Evolutionary conservation across 2,888 invertebrate species (phyloP).

Genomic region (Leucophenga montana): DNA sequence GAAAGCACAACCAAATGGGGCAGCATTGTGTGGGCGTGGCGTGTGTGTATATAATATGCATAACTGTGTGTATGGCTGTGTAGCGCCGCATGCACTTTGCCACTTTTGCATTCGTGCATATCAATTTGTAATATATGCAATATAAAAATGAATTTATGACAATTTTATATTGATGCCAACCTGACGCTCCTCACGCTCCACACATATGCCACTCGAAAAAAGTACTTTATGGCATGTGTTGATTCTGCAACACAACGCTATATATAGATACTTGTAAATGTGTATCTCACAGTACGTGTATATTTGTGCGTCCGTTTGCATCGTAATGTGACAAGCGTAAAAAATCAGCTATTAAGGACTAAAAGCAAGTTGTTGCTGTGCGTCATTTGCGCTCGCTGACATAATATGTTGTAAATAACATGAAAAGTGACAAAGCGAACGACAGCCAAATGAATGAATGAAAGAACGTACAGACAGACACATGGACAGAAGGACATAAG

Average conservation of each 20-base stretch:
- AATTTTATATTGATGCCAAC: constrained; percentile 61
- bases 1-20: background rate
- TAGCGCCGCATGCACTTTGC: constrained; percentile 45
- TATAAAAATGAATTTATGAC: constrained; percentile 64
- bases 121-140: constrained; percentile 44
- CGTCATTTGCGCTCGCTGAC: constrained; percentile 33
- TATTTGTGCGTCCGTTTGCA: background rate
- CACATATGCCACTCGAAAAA: too few relatives aligned
- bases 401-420: constrained; percentile 36
- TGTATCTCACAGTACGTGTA: background rate
- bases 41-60: constrained; percentile 17
- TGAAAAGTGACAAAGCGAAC: constrained; percentile 29
- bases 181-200: background rate
- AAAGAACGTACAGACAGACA: too few relatives aligned
- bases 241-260: background rate
- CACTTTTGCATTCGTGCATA: constrained; percentile 59
- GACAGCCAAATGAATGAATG: background rate
- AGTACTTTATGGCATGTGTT: background rate
- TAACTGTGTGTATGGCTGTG: constrained; percentile 9
- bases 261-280: too few relatives aligned
- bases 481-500: constrained; percentile 1
- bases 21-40: constrained; percentile 38
- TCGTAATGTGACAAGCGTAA: constrained; percentile 46
- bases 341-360: constrained; percentile 51
- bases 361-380: constrained; percentile 53